phyloP scores from a whole-genome alignment of 2,888 invertebrate species.

The Lamproptera curius region DNA sequence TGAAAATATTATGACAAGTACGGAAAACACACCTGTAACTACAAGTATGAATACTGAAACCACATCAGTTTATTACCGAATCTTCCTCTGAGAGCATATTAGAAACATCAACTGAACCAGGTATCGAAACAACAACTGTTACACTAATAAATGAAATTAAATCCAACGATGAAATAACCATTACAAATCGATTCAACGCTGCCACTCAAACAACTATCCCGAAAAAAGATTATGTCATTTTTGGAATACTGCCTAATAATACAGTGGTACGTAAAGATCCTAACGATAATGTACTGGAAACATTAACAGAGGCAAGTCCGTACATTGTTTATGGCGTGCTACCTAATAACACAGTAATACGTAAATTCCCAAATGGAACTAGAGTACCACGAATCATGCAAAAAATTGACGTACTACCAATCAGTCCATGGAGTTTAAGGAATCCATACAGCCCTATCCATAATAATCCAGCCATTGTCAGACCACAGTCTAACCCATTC shows the following conservation, averaged over 20 bases:
- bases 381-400: constrained; percentile 82
- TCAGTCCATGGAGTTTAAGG: constrained; percentile 78
- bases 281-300: constrained; percentile 81
- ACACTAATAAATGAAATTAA: constrained; percentile 34
- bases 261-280: constrained; percentile 87
- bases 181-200: constrained; percentile 38
- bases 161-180: constrained; percentile 37
- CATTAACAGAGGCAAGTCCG: constrained; percentile 83
- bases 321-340: constrained; percentile 86
- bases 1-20: constrained; percentile 13
- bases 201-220: constrained; percentile 55
- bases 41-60: constrained; percentile 32
- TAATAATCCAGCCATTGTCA: constrained; percentile 77
- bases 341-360: constrained; percentile 87
- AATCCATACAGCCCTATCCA: constrained; percentile 80
- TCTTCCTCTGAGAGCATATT: constrained; percentile 31
- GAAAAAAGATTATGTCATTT: constrained; percentile 84
- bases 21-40: constrained; percentile 30
- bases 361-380: constrained; percentile 89
- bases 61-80: constrained; percentile 30
- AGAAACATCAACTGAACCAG: constrained; percentile 37
- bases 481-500: constrained; percentile 77
- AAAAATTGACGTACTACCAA: constrained; percentile 79
- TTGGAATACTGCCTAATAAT: constrained; percentile 87
- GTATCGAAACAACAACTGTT: constrained; percentile 34